A percentile compares a stretch with the other conserved stretches of the same genome.
Conservation (phyloP, 23 tunicate species). For the Halocynthia roretzi region DNA sequence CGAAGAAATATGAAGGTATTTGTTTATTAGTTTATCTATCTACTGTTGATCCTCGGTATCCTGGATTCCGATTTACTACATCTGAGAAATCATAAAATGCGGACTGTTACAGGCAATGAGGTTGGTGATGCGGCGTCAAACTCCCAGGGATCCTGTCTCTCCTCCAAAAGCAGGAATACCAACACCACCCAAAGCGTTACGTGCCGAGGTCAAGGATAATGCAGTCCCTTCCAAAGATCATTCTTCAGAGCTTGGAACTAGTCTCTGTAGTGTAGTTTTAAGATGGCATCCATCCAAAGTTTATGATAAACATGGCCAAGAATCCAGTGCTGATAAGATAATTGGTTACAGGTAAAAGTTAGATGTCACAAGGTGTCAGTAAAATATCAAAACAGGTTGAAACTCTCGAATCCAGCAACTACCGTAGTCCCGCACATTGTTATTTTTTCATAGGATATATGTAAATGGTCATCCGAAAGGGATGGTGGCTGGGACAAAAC, state of each 20-base stretch:
- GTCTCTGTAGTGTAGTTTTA: slow-evolving; percentile 38
- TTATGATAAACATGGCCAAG: slow-evolving; percentile 73
- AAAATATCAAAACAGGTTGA: too few species aligned
- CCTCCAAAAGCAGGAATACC: slow-evolving; percentile 50
- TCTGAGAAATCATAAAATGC: too few species aligned
- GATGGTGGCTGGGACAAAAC: slow-evolving; percentile 62
- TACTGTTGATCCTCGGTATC: too few species aligned
- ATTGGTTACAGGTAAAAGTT: slow-evolving; percentile 60
- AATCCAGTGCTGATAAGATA: slow-evolving; percentile 27
- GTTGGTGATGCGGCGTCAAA: slow-evolving; percentile 41
- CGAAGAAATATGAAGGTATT: slow-evolving; percentile 53
- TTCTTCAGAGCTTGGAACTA: neutral
- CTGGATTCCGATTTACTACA: too few species aligned
- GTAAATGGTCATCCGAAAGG: slow-evolving; percentile 95
- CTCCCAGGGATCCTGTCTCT: slow-evolving; percentile 38
- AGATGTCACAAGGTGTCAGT: too few species aligned
- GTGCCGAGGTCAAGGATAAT: slow-evolving; percentile 54
- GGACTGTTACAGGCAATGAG: too few species aligned
- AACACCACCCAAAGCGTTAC: slow-evolving; percentile 56
- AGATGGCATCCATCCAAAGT: slow-evolving; percentile 71
- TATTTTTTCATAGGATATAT: slow-evolving; percentile 47
- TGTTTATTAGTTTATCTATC: neutral
- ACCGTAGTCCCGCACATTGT: too few species aligned
- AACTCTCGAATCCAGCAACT: too few species aligned
- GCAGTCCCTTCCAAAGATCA: neutral